Evolutionary conservation across 2,888 invertebrate species (phyloP).

Genomic region (Chalcosyrphus nemorum): DNA sequence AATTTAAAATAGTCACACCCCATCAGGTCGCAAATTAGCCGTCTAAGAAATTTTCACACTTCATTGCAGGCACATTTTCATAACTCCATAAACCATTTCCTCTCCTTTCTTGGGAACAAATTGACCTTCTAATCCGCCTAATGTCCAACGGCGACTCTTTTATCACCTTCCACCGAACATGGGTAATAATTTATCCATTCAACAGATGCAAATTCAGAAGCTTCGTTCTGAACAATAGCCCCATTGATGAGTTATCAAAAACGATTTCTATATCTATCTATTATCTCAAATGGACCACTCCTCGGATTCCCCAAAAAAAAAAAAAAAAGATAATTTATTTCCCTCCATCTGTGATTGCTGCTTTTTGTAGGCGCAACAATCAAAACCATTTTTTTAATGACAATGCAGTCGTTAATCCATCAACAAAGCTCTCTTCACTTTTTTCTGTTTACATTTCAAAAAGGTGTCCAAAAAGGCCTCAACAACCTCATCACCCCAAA

Average conservation of each 20-base stretch:
- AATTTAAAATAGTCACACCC: too few relatives aligned
- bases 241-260: constrained; percentile 24
- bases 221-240: constrained; percentile 17
- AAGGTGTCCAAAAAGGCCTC: background rate
- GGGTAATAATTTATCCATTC: constrained; percentile 38
- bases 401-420: constrained; percentile 60
- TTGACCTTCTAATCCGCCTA: background rate
- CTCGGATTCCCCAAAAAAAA: constrained; percentile 20
- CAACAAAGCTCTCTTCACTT: constrained; percentile 31
- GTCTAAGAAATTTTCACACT: background rate
- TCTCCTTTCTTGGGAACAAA: background rate
- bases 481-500: background rate
- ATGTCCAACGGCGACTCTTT: background rate
- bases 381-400: constrained; percentile 52
- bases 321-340: constrained; percentile 52
- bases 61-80: background rate
- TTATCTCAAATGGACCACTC: constrained; percentile 14
- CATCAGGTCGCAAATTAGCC: background rate
- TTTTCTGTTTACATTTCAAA: constrained; percentile 3
- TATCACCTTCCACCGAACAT: background rate
- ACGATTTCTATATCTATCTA: background rate
- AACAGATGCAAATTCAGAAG: constrained; percentile 60
- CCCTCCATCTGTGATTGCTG: constrained; percentile 26
- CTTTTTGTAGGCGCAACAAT: constrained; percentile 55
- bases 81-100: background rate